Evolutionary conservation across 1,140 invertebrate species (phyloP), one percentile per base, ranked within the genome.

Genomic region (Ceratina australensis): DNA sequence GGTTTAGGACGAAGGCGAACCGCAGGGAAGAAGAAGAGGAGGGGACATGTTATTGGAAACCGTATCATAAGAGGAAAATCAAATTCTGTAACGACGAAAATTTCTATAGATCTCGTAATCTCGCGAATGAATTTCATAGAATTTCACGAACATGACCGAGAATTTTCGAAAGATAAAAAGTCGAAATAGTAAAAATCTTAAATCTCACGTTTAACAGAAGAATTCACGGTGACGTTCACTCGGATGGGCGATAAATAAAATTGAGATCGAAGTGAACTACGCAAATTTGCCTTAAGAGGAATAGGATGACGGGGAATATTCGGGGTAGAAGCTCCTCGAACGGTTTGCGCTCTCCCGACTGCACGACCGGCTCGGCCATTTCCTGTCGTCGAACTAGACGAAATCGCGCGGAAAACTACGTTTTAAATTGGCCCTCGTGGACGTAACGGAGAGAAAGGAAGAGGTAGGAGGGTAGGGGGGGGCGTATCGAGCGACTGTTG

Each of bases 341-440:
- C 59, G 67, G 7, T 72, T 54, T 49, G 57, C 66, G 75, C 47
- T 71, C 64, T 2, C 22, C 15, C 12, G 24, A 42, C n/a, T 60
- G 12, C 7, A 47, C 57, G 47, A 60, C 7, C 20, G 72, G 7
- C 64, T 49, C 28, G 72, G 7, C 64, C 57, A 33, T 52, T 77
- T 64, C 59, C 50, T 15, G 54, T 65, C 76, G 76, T 64, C 57
- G 49, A 49, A 49, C 60, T 15, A 22, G 68, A 64, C 42, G 68
- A 64, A 78, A 78, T 72, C 75, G 68, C 60, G 68, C 68, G 68
- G 76, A 78, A 72, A 64, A 65, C 74, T 71, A 77, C 57, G 26
- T 71, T 71, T 71, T 71, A 71, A 77, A 77, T 77, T 71, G 74
- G 42, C 49, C 16, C 5, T 42, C 33, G 33, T 42, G 33, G 33